A percentile compares a stretch with the other conserved stretches of the same genome.
phyloP scores from a whole-genome alignment of 2,113 vertebrate species.

The Pithys albifrons region DNA sequence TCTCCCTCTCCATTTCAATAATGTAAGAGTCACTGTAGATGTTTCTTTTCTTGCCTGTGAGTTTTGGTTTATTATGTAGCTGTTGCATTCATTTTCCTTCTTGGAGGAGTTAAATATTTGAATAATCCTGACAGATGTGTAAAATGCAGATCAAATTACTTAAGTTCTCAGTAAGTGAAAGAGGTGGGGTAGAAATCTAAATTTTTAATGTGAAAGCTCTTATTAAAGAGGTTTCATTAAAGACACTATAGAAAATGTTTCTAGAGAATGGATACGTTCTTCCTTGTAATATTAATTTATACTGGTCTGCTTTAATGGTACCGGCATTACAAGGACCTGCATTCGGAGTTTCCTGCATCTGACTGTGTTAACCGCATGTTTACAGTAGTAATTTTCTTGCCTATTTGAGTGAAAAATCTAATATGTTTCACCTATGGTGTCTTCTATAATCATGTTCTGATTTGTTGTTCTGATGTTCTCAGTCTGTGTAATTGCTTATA shows the following conservation, averaged over 20 bases:
- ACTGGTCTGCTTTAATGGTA: neutral
- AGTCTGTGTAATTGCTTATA: neutral
- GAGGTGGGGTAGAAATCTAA: neutral
- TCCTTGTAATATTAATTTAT: neutral
- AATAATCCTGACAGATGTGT: neutral
- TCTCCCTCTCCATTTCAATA: neutral
- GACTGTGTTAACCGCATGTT: neutral
- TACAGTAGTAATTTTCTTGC: neutral
- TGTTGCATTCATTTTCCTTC: neutral
- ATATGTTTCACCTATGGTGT: neutral
- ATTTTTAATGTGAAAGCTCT: neutral
- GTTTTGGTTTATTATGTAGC: neutral
- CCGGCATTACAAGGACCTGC: neutral
- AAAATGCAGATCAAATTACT: neutral
- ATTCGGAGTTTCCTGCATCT: neutral
- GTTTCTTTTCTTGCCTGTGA: neutral
- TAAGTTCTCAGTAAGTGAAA: neutral
- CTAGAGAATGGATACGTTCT: neutral
- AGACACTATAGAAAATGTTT: neutral
- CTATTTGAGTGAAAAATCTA: neutral
- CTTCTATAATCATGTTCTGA: fast-evolving
- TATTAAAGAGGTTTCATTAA: neutral
- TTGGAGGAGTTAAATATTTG: neutral
- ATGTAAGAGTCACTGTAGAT: neutral
- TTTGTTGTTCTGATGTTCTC: neutral